These are phyloP conservation scores for Flexamia atlantica DNA, from an alignment of 2,888 invertebrate species.

Conservation along the genomic window DNA sequence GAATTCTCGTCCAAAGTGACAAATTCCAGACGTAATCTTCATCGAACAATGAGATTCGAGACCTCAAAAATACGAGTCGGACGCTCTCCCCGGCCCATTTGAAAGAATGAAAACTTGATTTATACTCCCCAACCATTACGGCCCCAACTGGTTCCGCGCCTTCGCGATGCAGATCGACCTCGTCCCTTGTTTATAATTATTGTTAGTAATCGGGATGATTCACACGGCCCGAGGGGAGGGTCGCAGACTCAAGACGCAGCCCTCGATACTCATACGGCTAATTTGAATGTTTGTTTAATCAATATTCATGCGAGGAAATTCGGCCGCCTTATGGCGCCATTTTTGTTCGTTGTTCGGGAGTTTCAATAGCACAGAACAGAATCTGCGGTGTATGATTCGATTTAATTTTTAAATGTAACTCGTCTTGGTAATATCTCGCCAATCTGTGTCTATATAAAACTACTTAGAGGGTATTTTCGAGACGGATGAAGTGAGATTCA, in stretches of 20 bases:
- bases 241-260: conserved; percentile 28
- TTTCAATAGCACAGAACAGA: neutral
- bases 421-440: too few species aligned
- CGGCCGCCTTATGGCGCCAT: neutral
- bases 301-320: conserved; percentile 22
- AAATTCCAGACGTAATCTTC: conserved; percentile 29
- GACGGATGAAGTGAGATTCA: too few species aligned
- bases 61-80: conserved; percentile 51
- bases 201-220: conserved; percentile 59
- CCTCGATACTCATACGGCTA: conserved; percentile 38
- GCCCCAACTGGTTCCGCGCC: conserved; percentile 32
- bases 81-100: conserved; percentile 63
- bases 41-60: conserved; percentile 6
- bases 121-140: conserved; percentile 57
- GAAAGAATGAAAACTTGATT: conserved; percentile 66
- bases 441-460: too few species aligned
- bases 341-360: neutral
- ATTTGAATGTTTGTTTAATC: conserved; percentile 43
- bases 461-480: too few species aligned
- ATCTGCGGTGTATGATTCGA: neutral
- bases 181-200: conserved; percentile 59
- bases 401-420: too few species aligned
- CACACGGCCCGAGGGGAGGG: conserved; percentile 36
- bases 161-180: conserved; percentile 52
- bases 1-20: neutral